Evolutionary conservation across 2,113 vertebrate genomes (phyloP), one percentile per base, ranked within the genome.

Genomic region (Platycercus adscitus): DNA sequence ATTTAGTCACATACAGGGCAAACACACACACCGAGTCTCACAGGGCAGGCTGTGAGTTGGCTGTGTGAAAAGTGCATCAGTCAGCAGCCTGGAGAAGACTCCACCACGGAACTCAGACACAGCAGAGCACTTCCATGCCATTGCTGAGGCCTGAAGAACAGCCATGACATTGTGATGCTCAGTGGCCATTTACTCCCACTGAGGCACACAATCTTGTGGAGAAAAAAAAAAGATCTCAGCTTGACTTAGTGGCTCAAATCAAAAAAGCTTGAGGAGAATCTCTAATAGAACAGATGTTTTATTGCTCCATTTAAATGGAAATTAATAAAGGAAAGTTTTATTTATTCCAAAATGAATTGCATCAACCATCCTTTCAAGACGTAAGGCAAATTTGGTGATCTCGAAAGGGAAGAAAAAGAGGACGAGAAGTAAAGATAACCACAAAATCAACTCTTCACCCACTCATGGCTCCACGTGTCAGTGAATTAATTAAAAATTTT

Each of bases 11-110:
- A 29, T 16, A 4, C 10, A 60, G 64, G 28, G 46, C 7, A 53
- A 41, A 14, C 7, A 6, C 6, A 25, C 25, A 5, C 4, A 0
- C 3, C 1, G 0, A 26, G 3, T 17, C 37, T 28, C 53, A 7
- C 11, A 10, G 26, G 53, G 24, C 60, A 31, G 81, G 81, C 58
- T 18, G 37, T 9, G 33, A 33, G 26, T 2, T 17, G 63, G 69
- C 53, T 43, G 26, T 3, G 9, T 2, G 10, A 44, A 20, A 56
- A 26, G 16, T 0, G 8, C 11, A 0, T 20, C 49, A 33, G 46
- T 7, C 64, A n/a, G 7, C 0, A 3, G 53, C 49, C 58, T 52
- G 35, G 10, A 63, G 79, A 44, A 39, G 20, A 9, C 17, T 11
- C 58, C n/a, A 28, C 11, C 39, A 0, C 0, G 0, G 25, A 6